Percentiles rank a stretch among this genome's conserved stretches.
Conservation (phyloP, 2,113 vertebrate genomes). For the Entosphenus tridentatus region DNA sequence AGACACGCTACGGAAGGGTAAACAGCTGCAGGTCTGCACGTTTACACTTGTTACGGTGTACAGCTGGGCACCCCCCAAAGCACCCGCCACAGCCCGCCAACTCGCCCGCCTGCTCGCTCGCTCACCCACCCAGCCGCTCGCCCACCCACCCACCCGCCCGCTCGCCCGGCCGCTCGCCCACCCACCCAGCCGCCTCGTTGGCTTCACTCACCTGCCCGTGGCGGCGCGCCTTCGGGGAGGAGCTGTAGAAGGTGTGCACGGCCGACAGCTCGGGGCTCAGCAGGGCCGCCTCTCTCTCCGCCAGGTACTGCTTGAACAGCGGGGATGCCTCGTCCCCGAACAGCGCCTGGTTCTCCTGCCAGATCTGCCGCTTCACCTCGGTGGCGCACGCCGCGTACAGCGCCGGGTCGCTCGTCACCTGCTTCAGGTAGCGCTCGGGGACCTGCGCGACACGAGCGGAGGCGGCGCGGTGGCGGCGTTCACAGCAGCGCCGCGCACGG, state of each 20-base stretch:
- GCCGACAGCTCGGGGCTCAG: slow-evolving; percentile 77
- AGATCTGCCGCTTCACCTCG: slow-evolving; percentile 94
- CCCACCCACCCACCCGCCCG: too few relatives aligned
- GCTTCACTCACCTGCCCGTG: slow-evolving; percentile 53
- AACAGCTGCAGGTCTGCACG: too few relatives aligned
- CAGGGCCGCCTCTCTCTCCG: slow-evolving; percentile 69
- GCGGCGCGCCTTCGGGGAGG: slow-evolving; percentile 58
- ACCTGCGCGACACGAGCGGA: slow-evolving; percentile 26
- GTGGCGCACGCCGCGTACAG: slow-evolving; percentile 80
- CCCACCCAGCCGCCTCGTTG: background rate
- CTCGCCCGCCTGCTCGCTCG: too few relatives aligned
- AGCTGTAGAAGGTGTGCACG: slow-evolving; percentile 84
- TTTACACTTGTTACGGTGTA: too few relatives aligned
- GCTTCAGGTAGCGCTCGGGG: slow-evolving; percentile 83
- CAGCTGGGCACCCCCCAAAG: too few relatives aligned
- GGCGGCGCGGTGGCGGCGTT: too few relatives aligned
- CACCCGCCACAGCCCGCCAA: too few relatives aligned
- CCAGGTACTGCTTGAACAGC: slow-evolving; percentile 74
- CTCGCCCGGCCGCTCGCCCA: too few relatives aligned
- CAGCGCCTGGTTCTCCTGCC: slow-evolving; percentile 96
- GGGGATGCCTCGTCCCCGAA: slow-evolving; percentile 92
- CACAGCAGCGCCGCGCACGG: too few relatives aligned
- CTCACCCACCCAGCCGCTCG: too few relatives aligned
- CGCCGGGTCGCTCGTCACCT: slow-evolving; percentile 89
- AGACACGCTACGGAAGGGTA: too few relatives aligned